These are phyloP conservation scores for Cromileptes altivelis DNA, from an alignment of 2,113 vertebrate species.

Conservation along the genomic window DNA sequence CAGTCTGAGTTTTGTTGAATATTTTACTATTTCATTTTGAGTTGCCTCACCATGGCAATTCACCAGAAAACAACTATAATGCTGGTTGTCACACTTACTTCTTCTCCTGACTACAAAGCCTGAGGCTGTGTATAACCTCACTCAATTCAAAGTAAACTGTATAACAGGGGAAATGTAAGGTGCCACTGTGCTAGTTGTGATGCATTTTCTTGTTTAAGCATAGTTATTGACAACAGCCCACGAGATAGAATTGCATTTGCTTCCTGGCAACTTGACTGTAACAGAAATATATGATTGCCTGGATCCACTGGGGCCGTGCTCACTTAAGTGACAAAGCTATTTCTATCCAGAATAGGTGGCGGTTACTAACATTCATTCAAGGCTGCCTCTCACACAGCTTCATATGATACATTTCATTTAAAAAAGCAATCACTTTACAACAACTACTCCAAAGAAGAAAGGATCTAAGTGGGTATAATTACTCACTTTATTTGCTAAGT, in stretches of 20 bases:
- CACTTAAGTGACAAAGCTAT: background rate
- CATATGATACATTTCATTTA: background rate
- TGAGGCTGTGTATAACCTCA: background rate
- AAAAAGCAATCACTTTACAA: background rate
- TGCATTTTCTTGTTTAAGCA: background rate
- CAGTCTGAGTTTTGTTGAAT: background rate
- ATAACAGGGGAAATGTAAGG: background rate
- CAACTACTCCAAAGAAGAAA: background rate
- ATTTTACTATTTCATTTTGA: conserved; percentile 11
- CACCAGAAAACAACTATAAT: background rate
- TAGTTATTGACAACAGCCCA: background rate
- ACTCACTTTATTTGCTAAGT: background rate
- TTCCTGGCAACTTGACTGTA: background rate
- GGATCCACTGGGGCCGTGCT: background rate
- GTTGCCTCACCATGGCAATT: background rate
- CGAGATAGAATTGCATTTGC: background rate
- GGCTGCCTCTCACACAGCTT: background rate
- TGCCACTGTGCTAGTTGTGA: background rate
- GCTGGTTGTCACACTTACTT: conserved; percentile 4
- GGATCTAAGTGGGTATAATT: background rate
- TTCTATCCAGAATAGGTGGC: conserved; percentile 3
- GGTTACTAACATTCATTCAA: background rate
- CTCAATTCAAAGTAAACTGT: background rate
- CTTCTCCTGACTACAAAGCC: background rate
- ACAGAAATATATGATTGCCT: conserved; percentile 7